phyloP scores from a whole-genome alignment of 2,797 vertebrate species.

The Poeciliopsis turneri region DNA sequence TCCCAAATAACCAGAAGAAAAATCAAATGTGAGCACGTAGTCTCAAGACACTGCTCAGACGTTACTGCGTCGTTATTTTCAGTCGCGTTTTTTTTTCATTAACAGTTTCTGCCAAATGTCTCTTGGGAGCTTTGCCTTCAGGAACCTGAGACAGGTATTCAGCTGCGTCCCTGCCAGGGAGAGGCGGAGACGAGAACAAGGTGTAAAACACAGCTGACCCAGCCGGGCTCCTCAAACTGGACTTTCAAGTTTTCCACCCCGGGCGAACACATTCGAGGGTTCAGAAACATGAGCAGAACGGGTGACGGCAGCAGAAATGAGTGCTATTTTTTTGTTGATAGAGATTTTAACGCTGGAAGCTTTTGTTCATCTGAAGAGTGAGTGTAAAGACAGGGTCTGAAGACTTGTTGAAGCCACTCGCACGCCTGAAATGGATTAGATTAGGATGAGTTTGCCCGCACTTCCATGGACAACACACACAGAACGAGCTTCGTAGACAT shows the following conservation, averaged over 20 bases:
- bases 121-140: conserved; percentile 28
- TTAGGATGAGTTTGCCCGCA: neutral
- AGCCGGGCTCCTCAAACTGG: conserved; percentile 61
- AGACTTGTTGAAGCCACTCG: neutral
- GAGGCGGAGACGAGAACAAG: conserved; percentile 19
- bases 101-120: conserved; percentile 14
- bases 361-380: neutral
- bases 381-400: neutral
- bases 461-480: neutral
- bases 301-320: conserved; percentile 15
- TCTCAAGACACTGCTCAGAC: conserved; percentile 14
- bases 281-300: conserved; percentile 20
- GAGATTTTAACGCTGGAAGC: neutral
- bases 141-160: conserved; percentile 69
- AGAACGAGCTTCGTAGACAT: neutral
- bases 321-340: conserved; percentile 23
- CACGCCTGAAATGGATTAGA: neutral
- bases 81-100: neutral
- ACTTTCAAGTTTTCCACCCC: conserved; percentile 72
- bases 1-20: neutral
- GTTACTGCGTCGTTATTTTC: neutral
- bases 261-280: conserved; percentile 11
- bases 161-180: conserved; percentile 24
- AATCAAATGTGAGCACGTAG: neutral
- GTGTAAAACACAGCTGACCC: conserved; percentile 29